Conservation (phyloP, 2,888 invertebrate species). For the Eristalis pertinax region DNA sequence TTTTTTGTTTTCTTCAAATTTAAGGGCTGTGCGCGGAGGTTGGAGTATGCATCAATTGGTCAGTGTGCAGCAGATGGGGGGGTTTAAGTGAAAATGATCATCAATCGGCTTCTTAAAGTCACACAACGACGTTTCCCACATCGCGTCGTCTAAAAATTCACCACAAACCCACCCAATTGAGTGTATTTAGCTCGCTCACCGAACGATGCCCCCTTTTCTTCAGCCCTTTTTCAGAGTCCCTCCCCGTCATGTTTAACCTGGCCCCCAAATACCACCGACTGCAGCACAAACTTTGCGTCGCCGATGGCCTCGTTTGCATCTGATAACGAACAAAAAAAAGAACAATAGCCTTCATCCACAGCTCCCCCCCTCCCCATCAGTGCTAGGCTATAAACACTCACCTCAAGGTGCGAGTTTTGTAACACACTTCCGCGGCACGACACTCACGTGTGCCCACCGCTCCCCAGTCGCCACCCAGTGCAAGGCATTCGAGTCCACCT, state of each 20-base stretch:
- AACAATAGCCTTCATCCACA: background rate
- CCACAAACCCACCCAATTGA: too few species aligned
- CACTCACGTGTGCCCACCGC: background rate
- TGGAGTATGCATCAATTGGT: too few species aligned
- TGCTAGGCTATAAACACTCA: constrained; percentile 34
- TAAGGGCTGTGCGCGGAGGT: too few species aligned
- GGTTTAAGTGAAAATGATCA: too few species aligned
- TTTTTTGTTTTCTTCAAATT: too few species aligned
- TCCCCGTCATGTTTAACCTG: background rate
- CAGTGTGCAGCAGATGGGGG: too few species aligned
- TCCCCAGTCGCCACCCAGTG: background rate
- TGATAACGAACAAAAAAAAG: background rate
- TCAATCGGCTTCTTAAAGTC: too few species aligned
- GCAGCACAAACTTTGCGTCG: background rate
- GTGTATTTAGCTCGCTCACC: background rate
- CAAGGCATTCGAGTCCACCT: constrained; percentile 30
- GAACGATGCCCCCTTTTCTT: background rate
- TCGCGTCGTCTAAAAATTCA: too few species aligned
- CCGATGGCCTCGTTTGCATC: constrained; percentile 1
- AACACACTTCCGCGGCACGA: constrained; percentile 55
- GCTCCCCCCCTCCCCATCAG: background rate
- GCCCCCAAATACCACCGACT: background rate
- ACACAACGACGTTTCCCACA: too few species aligned
- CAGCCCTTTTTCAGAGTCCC: background rate
- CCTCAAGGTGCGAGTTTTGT: constrained; percentile 29